Evolutionary conservation across 2,888 invertebrate genomes (phyloP).

Genomic region (Nemotelus nigrinus): DNA sequence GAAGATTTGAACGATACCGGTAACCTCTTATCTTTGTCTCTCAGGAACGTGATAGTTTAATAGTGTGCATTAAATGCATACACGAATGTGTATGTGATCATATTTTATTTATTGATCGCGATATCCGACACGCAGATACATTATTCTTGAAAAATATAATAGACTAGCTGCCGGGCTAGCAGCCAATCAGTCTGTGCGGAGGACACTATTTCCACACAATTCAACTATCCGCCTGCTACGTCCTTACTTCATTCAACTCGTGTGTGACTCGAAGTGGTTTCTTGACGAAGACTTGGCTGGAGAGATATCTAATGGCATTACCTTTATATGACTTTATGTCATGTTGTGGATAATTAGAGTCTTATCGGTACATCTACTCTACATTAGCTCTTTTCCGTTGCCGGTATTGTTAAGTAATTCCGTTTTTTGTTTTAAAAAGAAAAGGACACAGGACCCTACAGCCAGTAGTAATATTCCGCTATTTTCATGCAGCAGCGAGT

Average conservation of each 20-base stretch:
- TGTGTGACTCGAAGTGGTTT: slow-evolving; percentile 28
- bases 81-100: slow-evolving; percentile 55
- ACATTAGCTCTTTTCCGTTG: slow-evolving; percentile 47
- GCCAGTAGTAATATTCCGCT: slow-evolving; percentile 17
- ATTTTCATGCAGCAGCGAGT: slow-evolving; percentile 7
- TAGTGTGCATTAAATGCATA: slow-evolving; percentile 50
- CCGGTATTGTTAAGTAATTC: slow-evolving; percentile 42
- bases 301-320: slow-evolving; percentile 49
- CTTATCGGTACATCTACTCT: slow-evolving; percentile 48
- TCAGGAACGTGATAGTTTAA: slow-evolving; percentile 34
- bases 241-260: slow-evolving; percentile 21
- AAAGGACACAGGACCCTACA: slow-evolving; percentile 1
- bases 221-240: background rate
- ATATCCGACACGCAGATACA: slow-evolving; percentile 62
- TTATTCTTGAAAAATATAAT: slow-evolving; percentile 37
- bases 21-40: slow-evolving; percentile 41
- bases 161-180: background rate
- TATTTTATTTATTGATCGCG: slow-evolving; percentile 64
- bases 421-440: slow-evolving; percentile 27
- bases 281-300: slow-evolving; percentile 29
- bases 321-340: slow-evolving; percentile 57
- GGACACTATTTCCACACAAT: slow-evolving; percentile 23
- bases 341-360: slow-evolving; percentile 62
- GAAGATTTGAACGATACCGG: slow-evolving; percentile 41
- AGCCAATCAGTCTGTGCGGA: slow-evolving; percentile 6